phyloP scores from a whole-genome alignment of 2,113 vertebrate genomes.

The Barnardius zonarius region DNA sequence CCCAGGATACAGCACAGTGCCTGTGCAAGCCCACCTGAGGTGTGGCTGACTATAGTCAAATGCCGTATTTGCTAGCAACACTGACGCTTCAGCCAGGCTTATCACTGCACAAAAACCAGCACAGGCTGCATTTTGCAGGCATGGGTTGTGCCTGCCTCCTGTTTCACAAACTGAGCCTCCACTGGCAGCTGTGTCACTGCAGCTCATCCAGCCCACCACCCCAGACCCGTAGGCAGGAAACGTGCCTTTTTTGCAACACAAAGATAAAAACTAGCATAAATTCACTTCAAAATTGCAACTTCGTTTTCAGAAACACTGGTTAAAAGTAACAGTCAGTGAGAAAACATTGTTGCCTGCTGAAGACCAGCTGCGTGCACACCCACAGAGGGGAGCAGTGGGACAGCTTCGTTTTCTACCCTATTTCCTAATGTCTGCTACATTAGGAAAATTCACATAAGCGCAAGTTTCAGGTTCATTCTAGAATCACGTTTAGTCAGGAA shows the following conservation, averaged over 20 bases:
- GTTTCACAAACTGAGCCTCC: not conserved
- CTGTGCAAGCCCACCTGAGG: accelerated
- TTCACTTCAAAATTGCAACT: not conserved
- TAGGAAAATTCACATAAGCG: not conserved
- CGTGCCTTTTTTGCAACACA: accelerated
- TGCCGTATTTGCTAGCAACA: accelerated
- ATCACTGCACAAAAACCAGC: not conserved
- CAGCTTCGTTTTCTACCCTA: not conserved
- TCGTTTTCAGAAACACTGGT: not conserved
- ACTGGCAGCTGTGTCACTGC: not conserved
- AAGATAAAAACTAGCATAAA: not conserved
- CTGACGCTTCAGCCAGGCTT: not conserved
- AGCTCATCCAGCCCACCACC: not conserved
- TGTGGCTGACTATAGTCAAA: not conserved
- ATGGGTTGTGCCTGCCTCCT: not conserved
- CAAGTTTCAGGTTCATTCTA: not conserved
- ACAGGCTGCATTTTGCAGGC: accelerated
- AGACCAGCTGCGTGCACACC: not conserved
- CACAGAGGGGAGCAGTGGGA: not conserved
- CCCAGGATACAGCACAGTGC: not conserved
- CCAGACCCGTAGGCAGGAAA: not conserved
- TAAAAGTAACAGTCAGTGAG: not conserved
- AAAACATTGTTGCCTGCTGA: not conserved
- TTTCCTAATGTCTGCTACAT: not conserved
- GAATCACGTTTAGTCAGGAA: not conserved